Percentiles rank a stretch among this genome's conserved stretches.
These are phyloP conservation scores for Saccopteryx leptura DNA, from an alignment of 2,113 vertebrate genomes.

Conservation along the genomic window DNA sequence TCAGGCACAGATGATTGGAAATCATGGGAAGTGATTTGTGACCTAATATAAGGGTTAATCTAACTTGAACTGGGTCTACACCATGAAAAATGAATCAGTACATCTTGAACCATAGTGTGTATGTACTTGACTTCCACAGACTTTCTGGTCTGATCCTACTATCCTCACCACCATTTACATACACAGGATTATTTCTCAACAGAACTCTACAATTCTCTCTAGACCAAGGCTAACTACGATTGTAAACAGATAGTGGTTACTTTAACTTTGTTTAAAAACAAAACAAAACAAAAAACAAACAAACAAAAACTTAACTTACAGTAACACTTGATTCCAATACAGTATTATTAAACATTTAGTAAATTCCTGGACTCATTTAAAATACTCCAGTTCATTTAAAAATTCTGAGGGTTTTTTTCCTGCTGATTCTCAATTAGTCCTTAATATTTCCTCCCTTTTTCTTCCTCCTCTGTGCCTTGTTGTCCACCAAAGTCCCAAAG, in stretches of 20 bases:
- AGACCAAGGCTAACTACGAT: not conserved
- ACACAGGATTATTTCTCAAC: not conserved
- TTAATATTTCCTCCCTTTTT: not conserved
- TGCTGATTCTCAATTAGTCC: not conserved
- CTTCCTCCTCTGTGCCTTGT: not conserved
- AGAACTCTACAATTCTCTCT: not conserved
- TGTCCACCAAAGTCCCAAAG: not conserved
- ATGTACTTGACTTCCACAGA: not conserved
- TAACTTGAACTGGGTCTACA: not conserved
- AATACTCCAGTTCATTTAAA: slow-evolving; percentile 1
- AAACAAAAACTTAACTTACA: not conserved
- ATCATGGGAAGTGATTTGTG: not conserved
- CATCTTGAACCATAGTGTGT: not conserved
- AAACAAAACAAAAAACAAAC: not conserved
- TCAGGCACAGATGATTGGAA: not conserved
- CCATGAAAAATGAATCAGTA: slow-evolving; percentile 9
- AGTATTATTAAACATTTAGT: slow-evolving; percentile 10
- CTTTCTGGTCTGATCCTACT: not conserved
- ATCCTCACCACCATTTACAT: not conserved
- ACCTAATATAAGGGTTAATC: not conserved
- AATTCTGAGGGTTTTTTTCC: not conserved
- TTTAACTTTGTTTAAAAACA: not conserved
- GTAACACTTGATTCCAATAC: not conserved
- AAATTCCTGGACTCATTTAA: slow-evolving; percentile 24
- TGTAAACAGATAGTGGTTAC: not conserved